These are phyloP conservation scores for Tolmerus cingulatus DNA, from an alignment of 2,888 invertebrate genomes.

Conservation along the genomic window DNA sequence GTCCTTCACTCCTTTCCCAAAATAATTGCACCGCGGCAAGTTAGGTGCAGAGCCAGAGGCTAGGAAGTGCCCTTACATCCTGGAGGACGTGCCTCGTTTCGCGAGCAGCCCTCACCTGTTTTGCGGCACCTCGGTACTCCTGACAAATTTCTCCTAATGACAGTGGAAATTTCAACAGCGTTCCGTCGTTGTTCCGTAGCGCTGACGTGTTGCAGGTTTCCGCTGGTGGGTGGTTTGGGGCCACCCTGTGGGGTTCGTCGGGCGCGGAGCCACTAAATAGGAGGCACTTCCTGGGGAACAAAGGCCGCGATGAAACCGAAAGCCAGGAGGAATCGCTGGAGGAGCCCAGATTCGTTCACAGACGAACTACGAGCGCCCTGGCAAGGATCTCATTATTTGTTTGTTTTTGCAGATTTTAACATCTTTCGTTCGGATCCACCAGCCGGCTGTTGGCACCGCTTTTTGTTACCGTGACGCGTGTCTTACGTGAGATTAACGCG, in stretches of 20 bases:
- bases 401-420: neutral
- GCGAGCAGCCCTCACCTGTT: slow-evolving; percentile 14
- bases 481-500: slow-evolving; percentile 33
- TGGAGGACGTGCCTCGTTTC: neutral
- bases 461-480: slow-evolving; percentile 20
- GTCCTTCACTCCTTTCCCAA: neutral
- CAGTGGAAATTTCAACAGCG: slow-evolving; percentile 27
- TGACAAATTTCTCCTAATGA: slow-evolving; percentile 36
- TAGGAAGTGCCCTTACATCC: neutral
- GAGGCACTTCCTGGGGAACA: neutral
- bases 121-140: neutral
- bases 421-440: neutral
- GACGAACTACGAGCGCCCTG: neutral
- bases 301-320: neutral
- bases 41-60: neutral
- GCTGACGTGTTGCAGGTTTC: slow-evolving; percentile 15
- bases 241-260: neutral
- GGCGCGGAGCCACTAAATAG: neutral
- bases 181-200: neutral
- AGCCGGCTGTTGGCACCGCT: neutral
- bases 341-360: neutral
- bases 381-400: slow-evolving; percentile 39
- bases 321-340: neutral
- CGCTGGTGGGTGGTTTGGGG: neutral
- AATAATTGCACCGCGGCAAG: neutral